Conservation (phyloP, 2,113 vertebrate species). For the Vidua chalybeata region DNA sequence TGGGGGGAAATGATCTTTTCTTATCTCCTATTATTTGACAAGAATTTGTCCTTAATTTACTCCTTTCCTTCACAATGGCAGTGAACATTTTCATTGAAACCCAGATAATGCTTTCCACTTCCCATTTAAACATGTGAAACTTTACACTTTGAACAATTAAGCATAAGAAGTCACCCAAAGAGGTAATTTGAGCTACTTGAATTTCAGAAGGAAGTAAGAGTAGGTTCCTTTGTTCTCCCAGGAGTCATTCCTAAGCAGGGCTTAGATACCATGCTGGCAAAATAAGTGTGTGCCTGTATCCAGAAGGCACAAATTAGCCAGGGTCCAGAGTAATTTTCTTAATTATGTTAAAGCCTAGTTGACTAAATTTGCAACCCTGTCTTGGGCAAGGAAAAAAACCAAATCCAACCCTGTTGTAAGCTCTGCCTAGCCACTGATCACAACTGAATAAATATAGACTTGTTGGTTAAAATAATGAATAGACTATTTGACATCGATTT, state of each 20-base stretch:
- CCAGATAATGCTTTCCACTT: background rate
- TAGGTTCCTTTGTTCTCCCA: background rate
- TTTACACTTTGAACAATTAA: background rate
- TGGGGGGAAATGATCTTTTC: background rate
- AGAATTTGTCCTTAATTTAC: background rate
- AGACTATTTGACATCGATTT: background rate
- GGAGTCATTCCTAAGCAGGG: background rate
- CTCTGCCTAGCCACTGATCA: background rate
- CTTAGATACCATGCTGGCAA: background rate
- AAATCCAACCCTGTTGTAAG: background rate
- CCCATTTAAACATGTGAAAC: background rate
- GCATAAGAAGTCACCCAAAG: background rate
- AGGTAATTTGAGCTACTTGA: background rate
- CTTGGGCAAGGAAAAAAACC: background rate
- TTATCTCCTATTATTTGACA: background rate
- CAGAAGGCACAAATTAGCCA: background rate
- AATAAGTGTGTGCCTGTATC: background rate
- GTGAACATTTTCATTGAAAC: background rate
- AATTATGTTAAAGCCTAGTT: background rate
- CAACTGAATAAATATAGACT: background rate
- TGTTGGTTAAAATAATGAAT: background rate
- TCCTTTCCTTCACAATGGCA: background rate
- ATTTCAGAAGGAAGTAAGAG: background rate
- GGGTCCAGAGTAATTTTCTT: background rate
- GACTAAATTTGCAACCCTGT: background rate